Evolutionary conservation across 2,113 vertebrate genomes (phyloP).

Genomic region (Halcyon malimbica): DNA sequence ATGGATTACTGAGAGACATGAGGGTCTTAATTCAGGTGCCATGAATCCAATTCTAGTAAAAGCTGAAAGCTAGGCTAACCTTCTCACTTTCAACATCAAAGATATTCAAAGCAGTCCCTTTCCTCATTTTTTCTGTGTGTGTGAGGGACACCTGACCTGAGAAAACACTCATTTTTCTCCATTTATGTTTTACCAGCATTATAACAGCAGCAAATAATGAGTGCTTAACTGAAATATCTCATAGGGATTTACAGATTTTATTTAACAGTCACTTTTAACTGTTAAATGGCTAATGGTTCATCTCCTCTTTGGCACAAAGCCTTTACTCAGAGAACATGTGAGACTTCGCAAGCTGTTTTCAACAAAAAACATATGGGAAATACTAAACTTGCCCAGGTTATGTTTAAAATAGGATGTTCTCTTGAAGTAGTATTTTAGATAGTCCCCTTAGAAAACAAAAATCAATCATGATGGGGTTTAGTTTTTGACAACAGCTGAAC

Average conservation of each 20-base stretch:
- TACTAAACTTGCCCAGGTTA: constrained; percentile 33
- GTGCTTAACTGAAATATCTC: not conserved
- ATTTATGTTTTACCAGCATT: not conserved
- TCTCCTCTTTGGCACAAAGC: constrained; percentile 14
- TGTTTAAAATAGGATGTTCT: not conserved
- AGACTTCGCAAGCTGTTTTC: constrained; percentile 41
- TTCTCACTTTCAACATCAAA: not conserved
- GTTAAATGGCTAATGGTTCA: constrained; percentile 52
- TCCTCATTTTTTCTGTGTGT: not conserved
- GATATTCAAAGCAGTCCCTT: not conserved
- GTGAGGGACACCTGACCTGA: not conserved
- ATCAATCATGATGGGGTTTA: not conserved
- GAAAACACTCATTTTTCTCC: not conserved
- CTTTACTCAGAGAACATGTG: not conserved
- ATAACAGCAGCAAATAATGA: not conserved
- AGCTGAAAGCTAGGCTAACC: not conserved
- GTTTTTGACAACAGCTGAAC: not conserved
- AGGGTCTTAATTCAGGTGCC: not conserved
- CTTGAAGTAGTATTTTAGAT: not conserved
- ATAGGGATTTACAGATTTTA: not conserved
- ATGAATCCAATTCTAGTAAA: not conserved
- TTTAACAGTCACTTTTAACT: constrained; percentile 15
- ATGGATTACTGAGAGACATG: not conserved
- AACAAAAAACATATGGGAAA: constrained; percentile 32
- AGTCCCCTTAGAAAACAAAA: not conserved